A percentile compares a stretch with the other conserved stretches of the same genome.
Conservation (phyloP, 2,113 vertebrate genomes). For the Toxostoma redivivum region DNA sequence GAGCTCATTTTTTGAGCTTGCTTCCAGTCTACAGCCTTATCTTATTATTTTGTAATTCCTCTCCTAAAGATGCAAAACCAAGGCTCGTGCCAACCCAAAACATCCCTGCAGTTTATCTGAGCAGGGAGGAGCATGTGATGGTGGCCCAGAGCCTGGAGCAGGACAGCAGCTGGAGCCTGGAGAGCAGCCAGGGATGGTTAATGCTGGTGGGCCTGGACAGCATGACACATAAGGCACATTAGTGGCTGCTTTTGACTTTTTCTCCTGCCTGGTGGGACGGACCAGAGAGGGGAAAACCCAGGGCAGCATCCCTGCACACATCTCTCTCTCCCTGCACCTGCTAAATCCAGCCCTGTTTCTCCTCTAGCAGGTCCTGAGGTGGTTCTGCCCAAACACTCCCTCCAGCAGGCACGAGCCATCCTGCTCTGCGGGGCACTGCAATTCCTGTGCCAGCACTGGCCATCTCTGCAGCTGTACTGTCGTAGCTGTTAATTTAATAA, state of each 20-base stretch:
- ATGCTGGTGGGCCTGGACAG: accelerated
- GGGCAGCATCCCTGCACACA: background rate
- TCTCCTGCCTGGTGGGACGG: accelerated
- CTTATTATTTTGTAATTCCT: conserved; percentile 42
- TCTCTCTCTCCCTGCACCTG: background rate
- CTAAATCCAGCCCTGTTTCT: background rate
- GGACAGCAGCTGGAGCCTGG: background rate
- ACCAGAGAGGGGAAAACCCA: background rate
- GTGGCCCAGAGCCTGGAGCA: background rate
- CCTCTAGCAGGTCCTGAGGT: accelerated
- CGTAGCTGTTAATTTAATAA: background rate
- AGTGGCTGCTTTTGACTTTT: background rate
- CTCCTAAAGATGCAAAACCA: conserved; percentile 26
- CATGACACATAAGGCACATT: accelerated
- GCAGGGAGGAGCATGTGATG: background rate
- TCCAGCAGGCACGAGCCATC: accelerated
- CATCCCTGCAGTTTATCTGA: background rate
- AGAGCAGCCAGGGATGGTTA: background rate
- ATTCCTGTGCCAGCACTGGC: background rate
- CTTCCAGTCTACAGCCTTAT: conserved; percentile 14
- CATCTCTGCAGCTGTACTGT: background rate
- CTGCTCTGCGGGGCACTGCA: accelerated
- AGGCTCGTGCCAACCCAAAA: conserved; percentile 50
- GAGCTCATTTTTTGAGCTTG: background rate
- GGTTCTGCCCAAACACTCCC: accelerated